These are phyloP conservation scores for Drosophila bocqueti DNA, from an alignment of 1,140 invertebrate species.

Conservation along the genomic window DNA sequence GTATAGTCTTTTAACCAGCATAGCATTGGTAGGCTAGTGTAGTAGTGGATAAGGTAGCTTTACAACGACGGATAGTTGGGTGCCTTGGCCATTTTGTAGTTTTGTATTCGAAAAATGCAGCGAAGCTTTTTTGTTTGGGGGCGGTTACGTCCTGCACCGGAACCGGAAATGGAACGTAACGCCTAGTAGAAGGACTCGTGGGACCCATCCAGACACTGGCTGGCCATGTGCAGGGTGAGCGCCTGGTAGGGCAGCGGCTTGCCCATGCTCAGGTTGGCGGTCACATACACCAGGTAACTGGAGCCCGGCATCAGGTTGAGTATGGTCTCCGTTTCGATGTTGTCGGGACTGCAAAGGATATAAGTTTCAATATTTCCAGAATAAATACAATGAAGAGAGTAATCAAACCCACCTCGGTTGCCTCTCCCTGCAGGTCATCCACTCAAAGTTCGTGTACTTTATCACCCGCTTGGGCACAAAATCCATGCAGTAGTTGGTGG, in stretches of 20 bases:
- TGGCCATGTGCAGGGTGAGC: constrained; percentile 71
- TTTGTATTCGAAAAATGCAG: constrained; percentile 57
- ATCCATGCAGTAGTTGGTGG: constrained; percentile 83
- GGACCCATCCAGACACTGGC: constrained; percentile 69
- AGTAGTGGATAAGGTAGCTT: constrained; percentile 74
- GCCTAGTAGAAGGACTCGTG: constrained; percentile 74
- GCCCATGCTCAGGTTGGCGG: constrained; percentile 76
- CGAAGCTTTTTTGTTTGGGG: constrained; percentile 28
- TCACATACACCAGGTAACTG: constrained; percentile 80
- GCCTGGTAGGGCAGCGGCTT: constrained; percentile 78
- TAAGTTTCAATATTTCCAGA: too few relatives aligned
- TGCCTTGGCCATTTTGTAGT: constrained; percentile 19
- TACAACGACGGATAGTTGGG: constrained; percentile 80
- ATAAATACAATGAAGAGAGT: neutral
- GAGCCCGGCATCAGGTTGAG: constrained; percentile 73
- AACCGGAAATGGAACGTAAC: constrained; percentile 3
- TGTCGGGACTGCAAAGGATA: constrained; percentile 36
- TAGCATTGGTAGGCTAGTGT: constrained; percentile 55
- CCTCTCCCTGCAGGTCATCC: constrained; percentile 70
- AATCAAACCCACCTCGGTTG: constrained; percentile 55
- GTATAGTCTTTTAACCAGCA: constrained; percentile 60
- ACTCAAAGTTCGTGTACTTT: constrained; percentile 74
- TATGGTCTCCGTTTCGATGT: constrained; percentile 78
- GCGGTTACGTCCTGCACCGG: neutral
- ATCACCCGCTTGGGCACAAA: constrained; percentile 68